Conservation (phyloP, 2,888 invertebrate genomes). For the Neocrepidodera transversa region DNA sequence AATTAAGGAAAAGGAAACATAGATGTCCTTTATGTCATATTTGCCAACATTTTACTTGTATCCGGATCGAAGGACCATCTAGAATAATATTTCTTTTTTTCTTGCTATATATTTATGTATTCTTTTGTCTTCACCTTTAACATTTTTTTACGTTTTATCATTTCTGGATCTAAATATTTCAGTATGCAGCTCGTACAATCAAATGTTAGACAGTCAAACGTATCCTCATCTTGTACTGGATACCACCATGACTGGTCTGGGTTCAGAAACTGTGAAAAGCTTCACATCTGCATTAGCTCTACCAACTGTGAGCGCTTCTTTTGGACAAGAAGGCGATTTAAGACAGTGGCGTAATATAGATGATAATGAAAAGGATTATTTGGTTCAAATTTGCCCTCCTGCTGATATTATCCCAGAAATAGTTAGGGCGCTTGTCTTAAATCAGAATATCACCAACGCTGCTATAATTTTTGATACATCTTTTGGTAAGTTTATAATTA, state of each 20-base stretch:
- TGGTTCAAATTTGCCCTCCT: constrained; percentile 85
- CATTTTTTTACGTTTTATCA: too few species aligned
- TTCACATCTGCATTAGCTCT: constrained; percentile 80
- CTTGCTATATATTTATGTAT: too few species aligned
- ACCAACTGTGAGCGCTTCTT: constrained; percentile 85
- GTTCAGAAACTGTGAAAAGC: constrained; percentile 85
- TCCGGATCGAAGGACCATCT: too few species aligned
- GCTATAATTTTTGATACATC: constrained; percentile 89
- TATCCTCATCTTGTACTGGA: constrained; percentile 83
- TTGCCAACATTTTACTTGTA: too few species aligned
- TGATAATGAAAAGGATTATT: constrained; percentile 73
- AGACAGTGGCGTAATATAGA: constrained; percentile 81
- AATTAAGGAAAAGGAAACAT: too few species aligned
- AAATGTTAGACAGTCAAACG: constrained; percentile 68
- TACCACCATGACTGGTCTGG: constrained; percentile 79
- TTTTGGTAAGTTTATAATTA: constrained; percentile 70
- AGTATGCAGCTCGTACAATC: constrained; percentile 79
- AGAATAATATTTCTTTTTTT: too few species aligned
- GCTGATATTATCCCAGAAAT: constrained; percentile 85
- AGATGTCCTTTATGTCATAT: too few species aligned
- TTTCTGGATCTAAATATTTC: constrained; percentile 56
- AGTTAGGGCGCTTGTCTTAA: constrained; percentile 79
- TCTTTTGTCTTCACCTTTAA: too few species aligned
- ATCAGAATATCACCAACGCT: constrained; percentile 89
- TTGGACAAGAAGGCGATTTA: constrained; percentile 84